These are phyloP conservation scores for Pedionomus torquatus DNA, from an alignment of 2,113 vertebrate species.

Conservation along the genomic window DNA sequence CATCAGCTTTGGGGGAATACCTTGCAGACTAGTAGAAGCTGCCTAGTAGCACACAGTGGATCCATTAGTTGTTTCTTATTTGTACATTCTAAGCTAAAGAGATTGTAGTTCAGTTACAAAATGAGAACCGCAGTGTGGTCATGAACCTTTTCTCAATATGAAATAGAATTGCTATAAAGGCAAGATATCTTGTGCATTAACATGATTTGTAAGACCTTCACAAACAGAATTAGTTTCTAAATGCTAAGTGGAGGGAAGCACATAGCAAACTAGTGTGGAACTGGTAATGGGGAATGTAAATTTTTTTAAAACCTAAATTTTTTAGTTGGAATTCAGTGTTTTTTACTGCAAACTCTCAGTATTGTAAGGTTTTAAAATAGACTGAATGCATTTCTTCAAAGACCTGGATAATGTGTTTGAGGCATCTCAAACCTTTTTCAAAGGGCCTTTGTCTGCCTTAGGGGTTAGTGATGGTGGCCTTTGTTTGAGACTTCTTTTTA, in stretches of 20 bases:
- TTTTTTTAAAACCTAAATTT: neutral
- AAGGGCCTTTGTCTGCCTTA: neutral
- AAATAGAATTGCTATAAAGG: neutral
- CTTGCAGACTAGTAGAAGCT: neutral
- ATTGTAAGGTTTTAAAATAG: neutral
- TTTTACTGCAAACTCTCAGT: neutral
- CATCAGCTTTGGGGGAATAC: fast-evolving
- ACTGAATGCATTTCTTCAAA: neutral
- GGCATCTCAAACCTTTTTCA: neutral
- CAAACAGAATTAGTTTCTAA: neutral
- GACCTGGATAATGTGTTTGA: neutral
- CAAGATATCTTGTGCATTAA: neutral
- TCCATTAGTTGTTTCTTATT: neutral
- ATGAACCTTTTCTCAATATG: neutral
- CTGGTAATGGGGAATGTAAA: neutral
- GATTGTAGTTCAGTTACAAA: neutral
- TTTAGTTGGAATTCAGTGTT: neutral
- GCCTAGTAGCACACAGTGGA: neutral
- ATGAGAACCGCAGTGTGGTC: neutral
- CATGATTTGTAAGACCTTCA: neutral
- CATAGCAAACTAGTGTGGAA: neutral
- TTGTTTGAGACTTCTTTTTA: neutral
- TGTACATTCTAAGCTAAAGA: neutral
- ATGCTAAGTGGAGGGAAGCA: neutral
- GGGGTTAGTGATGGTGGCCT: neutral